Percentiles rank a stretch among this genome's conserved stretches.
These are phyloP conservation scores for Danio albolineatus DNA, from an alignment of 2,797 vertebrate species.

Conservation along the genomic window DNA sequence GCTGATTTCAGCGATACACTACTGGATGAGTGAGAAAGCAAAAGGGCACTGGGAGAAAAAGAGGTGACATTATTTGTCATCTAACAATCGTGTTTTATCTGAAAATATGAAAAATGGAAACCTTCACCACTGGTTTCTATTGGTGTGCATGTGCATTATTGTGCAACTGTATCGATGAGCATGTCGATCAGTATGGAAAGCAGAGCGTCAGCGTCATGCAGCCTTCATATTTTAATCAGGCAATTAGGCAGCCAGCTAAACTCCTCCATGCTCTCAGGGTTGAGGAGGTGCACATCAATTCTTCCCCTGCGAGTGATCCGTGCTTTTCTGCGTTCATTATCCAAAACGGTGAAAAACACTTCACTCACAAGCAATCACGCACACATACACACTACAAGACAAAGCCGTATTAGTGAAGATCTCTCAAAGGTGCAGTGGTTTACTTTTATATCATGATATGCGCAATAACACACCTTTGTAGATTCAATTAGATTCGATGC, in stretches of 20 bases:
- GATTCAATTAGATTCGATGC: neutral
- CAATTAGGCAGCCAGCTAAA: slow-evolving; percentile 59
- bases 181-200: slow-evolving; percentile 20
- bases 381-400: neutral
- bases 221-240: slow-evolving; percentile 57
- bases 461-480: neutral
- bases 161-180: slow-evolving; percentile 2
- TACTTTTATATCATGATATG: neutral
- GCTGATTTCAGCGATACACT: slow-evolving; percentile 11
- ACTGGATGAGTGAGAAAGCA: neutral
- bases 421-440: neutral
- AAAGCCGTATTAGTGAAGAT: neutral
- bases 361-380: neutral
- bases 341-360: slow-evolving; percentile 41
- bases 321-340: slow-evolving; percentile 68
- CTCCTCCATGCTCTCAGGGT: slow-evolving; percentile 38
- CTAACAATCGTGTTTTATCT: neutral
- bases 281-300: slow-evolving; percentile 48
- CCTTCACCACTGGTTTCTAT: neutral
- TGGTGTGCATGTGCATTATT: neutral
- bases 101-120: neutral
- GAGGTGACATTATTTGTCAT: neutral
- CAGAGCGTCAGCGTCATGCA: slow-evolving; percentile 28
- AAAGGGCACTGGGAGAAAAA: slow-evolving; percentile 13
- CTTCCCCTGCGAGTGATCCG: slow-evolving; percentile 49